Evolutionary conservation across 1,140 invertebrate species (phyloP).

Genomic region (Oncopeltus fasciatus): DNA sequence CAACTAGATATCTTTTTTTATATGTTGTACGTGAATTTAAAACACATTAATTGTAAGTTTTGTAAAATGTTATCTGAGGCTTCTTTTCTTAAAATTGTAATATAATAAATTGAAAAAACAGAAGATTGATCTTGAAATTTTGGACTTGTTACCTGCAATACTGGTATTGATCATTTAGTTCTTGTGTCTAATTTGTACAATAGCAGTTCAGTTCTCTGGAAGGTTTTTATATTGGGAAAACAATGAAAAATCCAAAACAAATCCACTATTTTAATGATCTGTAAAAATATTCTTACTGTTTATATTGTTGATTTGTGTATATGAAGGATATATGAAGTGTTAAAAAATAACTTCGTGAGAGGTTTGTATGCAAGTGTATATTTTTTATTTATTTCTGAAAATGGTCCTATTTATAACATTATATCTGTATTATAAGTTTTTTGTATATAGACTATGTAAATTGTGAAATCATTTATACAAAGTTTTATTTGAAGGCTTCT

Average conservation of each 20-base stretch:
- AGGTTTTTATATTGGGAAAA: no score
- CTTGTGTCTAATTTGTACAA: no score
- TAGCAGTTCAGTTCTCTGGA: no score
- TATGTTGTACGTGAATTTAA: no score
- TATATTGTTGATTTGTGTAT: no score
- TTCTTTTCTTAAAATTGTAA: slow-evolving; percentile 2
- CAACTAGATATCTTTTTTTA: no score
- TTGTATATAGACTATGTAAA: neutral
- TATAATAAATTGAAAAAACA: neutral
- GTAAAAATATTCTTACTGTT: no score
- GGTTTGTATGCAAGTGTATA: neutral
- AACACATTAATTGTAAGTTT: neutral
- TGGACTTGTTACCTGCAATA: neutral
- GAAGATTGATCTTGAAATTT: neutral
- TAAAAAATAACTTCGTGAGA: neutral
- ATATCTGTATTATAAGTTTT: neutral
- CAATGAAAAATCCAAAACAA: no score
- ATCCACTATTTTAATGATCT: no score
- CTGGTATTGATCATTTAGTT: neutral
- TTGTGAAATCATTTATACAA: neutral
- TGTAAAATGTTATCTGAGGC: neutral
- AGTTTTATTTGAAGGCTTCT: neutral
- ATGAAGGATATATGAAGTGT: no score
- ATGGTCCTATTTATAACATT: neutral
- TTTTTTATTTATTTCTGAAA: neutral